A percentile compares a stretch with the other conserved stretches of the same genome.
Evolutionary conservation across 2,888 invertebrate genomes (phyloP).

Genomic region (Pseudanteris insignis): DNA sequence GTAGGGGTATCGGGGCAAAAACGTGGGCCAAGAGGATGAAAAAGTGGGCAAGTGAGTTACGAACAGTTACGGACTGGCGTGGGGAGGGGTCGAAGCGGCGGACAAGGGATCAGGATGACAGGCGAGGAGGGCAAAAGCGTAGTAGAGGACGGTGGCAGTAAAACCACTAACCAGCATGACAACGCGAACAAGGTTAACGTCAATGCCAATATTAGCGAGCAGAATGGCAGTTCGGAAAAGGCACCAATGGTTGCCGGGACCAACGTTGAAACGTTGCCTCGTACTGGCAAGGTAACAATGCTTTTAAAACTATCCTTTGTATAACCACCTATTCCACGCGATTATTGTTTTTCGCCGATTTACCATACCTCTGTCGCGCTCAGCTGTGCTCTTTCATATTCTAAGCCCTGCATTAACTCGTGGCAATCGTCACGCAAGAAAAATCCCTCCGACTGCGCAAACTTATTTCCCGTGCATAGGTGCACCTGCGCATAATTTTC

Average conservation of each 20-base stretch:
- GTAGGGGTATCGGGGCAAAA: too few species aligned
- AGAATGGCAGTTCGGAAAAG: conserved; percentile 66
- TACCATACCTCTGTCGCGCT: too few species aligned
- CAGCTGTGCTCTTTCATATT: too few species aligned
- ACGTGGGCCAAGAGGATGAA: too few species aligned
- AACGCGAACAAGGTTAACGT: conserved; percentile 56
- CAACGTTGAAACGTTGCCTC: conserved; percentile 71
- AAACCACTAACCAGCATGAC: conserved; percentile 8
- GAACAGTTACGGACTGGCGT: neutral
- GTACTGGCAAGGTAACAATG: conserved; percentile 69
- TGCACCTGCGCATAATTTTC: too few species aligned
- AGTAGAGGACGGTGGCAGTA: conserved; percentile 48
- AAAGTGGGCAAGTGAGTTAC: too few species aligned
- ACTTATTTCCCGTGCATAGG: too few species aligned
- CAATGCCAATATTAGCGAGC: conserved; percentile 66
- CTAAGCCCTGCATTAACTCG: too few species aligned
- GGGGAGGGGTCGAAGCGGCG: neutral
- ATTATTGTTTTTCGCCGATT: conserved; percentile 17
- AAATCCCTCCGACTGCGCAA: too few species aligned
- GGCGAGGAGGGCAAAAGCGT: conserved; percentile 63
- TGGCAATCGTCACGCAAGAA: too few species aligned
- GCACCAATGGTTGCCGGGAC: conserved; percentile 72
- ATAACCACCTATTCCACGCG: conserved; percentile 3
- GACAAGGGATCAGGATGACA: conserved; percentile 54
- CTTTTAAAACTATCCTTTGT: conserved; percentile 1